These are phyloP conservation scores for Genyomyrus donnyi DNA, from an alignment of 2,113 vertebrate genomes.

Conservation along the genomic window DNA sequence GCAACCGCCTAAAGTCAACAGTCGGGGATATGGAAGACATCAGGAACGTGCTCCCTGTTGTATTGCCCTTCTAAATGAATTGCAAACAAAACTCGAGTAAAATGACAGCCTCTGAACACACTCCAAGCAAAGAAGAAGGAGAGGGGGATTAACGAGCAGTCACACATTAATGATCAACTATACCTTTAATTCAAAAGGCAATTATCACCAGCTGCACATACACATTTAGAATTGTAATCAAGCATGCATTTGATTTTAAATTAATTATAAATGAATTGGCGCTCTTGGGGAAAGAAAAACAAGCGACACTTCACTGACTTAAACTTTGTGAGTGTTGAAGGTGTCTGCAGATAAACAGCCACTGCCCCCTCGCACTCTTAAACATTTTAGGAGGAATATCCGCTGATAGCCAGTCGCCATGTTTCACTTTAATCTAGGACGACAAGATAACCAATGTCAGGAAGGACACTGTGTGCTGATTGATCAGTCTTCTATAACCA, in stretches of 20 bases:
- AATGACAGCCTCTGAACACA: neutral
- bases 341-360: neutral
- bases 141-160: neutral
- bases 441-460: neutral
- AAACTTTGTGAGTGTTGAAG: neutral
- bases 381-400: neutral
- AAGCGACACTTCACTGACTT: neutral
- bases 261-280: neutral
- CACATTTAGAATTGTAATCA: neutral
- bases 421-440: neutral
- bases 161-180: neutral
- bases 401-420: neutral
- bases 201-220: neutral
- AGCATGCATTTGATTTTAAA: neutral
- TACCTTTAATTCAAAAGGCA: neutral
- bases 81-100: neutral
- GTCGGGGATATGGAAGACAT: neutral
- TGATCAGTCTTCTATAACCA: neutral
- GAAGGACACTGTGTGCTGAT: neutral
- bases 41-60: neutral
- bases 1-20: conserved; percentile 17
- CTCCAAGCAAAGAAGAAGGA: neutral
- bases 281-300: neutral
- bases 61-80: neutral
- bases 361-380: neutral